These are phyloP conservation scores for Tinamus major DNA, from an alignment of 2,797 vertebrate genomes.

Conservation along the genomic window DNA sequence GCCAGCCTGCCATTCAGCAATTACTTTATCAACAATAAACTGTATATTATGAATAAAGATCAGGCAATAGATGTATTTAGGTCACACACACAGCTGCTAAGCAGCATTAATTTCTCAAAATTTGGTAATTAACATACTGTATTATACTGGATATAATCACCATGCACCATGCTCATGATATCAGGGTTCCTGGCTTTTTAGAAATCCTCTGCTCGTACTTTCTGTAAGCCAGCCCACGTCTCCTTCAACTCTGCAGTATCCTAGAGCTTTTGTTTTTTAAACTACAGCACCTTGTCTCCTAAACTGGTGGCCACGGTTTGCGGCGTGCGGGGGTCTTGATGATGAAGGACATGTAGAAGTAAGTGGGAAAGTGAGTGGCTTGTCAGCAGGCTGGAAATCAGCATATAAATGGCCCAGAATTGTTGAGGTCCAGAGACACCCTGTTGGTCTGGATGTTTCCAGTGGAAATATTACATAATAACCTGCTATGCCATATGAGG, in stretches of 20 bases:
- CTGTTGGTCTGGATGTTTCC: fast-evolving
- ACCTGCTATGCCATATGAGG: background rate
- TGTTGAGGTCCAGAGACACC: slow-evolving; percentile 3
- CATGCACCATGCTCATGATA: slow-evolving; percentile 25
- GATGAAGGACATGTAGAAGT: background rate
- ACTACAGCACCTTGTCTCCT: slow-evolving; percentile 48
- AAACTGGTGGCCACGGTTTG: slow-evolving; percentile 41
- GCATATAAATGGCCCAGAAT: slow-evolving; percentile 35
- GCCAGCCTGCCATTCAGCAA: slow-evolving; percentile 7
- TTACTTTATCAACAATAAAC: slow-evolving; percentile 56
- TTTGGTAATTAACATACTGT: slow-evolving; percentile 67
- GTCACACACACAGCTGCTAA: slow-evolving; percentile 63
- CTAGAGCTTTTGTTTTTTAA: slow-evolving; percentile 60
- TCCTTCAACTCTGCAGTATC: background rate
- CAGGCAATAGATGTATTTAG: slow-evolving; percentile 63
- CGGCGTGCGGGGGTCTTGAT: background rate
- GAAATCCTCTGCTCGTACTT: background rate
- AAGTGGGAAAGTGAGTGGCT: slow-evolving; percentile 53
- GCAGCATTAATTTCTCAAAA: slow-evolving; percentile 66
- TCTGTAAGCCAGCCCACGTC: background rate
- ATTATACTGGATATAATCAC: slow-evolving; percentile 47
- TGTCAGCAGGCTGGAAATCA: slow-evolving; percentile 61
- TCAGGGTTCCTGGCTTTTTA: slow-evolving; percentile 44
- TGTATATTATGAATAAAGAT: slow-evolving; percentile 36
- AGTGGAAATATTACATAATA: background rate